phyloP scores from a whole-genome alignment of 2,888 invertebrate genomes.

The Saturnia japonica region DNA sequence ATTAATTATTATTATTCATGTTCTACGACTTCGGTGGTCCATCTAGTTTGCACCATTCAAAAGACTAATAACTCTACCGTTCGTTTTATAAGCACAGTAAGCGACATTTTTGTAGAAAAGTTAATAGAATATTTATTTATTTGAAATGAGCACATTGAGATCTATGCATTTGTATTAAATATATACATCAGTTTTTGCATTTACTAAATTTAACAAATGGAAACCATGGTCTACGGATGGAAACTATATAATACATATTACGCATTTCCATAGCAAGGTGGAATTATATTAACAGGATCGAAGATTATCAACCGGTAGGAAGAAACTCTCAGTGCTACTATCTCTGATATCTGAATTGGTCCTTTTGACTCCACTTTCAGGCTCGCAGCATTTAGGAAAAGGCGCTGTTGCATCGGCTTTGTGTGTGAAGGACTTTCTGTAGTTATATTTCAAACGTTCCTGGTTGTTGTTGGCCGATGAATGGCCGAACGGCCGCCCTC shows the following conservation, averaged over 20 bases:
- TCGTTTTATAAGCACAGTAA: no score
- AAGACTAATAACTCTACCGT: no score
- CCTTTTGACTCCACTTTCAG: constrained; percentile 54
- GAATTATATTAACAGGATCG: constrained; percentile 34
- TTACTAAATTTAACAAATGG: no score
- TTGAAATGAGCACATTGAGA: no score
- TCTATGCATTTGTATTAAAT: no score
- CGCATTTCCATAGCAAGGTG: neutral
- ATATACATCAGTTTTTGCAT: no score
- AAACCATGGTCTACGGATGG: no score
- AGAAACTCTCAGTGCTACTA: constrained; percentile 65
- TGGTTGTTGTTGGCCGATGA: constrained; percentile 60
- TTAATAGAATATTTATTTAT: no score
- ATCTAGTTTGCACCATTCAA: no score
- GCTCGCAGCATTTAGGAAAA: constrained; percentile 72
- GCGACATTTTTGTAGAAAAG: no score
- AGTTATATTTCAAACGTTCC: constrained; percentile 62
- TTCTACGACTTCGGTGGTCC: no score
- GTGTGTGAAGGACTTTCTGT: constrained; percentile 57
- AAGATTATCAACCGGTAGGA: constrained; percentile 53
- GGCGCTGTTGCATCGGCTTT: constrained; percentile 58
- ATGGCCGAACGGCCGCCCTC: constrained; percentile 62
- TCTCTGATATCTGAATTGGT: constrained; percentile 50
- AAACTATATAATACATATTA: neutral
- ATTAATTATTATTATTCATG: no score